Evolutionary conservation across 2,888 invertebrate genomes (phyloP), one percentile per base, ranked within the genome.

Genomic region (Brachypalpus laphriformis): DNA sequence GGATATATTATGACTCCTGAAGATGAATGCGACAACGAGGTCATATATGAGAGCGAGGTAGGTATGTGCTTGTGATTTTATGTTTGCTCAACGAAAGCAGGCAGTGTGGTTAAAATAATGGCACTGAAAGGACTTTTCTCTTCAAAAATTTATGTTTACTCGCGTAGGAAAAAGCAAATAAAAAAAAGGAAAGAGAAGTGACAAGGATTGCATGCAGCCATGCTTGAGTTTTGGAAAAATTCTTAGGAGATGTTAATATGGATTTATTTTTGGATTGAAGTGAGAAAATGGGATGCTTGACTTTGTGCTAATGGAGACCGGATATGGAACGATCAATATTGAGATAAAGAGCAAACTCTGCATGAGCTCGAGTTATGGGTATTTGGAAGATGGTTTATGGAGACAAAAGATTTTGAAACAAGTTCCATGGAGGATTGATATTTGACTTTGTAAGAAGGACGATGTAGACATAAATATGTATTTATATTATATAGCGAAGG

Each of bases 1-100:
- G 76, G 82, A 82, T 77, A 47, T 76, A 66, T 22, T 76, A 66
- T 31, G 68, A 71, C 25, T 59, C 37, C 34, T 54, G 57, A 57
- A 71, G 65, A 70, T 82, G 76, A 71, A 68, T 70, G 68, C 51
- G 40, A 9, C 45, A 20, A 42, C 49, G 34, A 57, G 57, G 63
- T 63, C 63, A 56, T 63, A 34, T 47, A 25, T 40, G 56, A 14
- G 37, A n/a, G 1, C 11, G 9, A 9, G 9, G 2, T 3, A 66
- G 40, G 49, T 49, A 49, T 59, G 59, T 51, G 59, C 22, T 76
- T 54, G 22, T 49, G 51, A 81, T 70, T 77, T 59, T 65, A 59
- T 80, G 42, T 72, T 65, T 80, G 49, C 42, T 22, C 40, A 45
- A 45, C 18, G 42, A 25, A 63, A 47, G 40, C n/a, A 61, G 42